These are phyloP conservation scores for Phasia obesa DNA, from an alignment of 2,888 invertebrate species.

Conservation along the genomic window DNA sequence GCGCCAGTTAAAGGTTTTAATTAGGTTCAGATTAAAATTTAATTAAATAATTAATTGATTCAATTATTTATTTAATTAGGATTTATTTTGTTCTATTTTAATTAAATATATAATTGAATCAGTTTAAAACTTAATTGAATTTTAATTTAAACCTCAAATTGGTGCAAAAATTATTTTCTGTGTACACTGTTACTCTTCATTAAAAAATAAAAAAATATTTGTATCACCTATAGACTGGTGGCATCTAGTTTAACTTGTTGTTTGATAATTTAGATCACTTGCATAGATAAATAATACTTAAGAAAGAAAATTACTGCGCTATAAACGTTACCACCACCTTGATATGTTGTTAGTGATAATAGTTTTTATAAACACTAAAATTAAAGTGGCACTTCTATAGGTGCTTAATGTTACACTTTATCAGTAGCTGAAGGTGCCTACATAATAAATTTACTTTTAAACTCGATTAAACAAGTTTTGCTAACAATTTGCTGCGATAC, in stretches of 20 bases:
- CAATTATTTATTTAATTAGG: too few relatives aligned
- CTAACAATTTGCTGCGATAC: conserved; percentile 28
- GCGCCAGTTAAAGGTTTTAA: too few relatives aligned
- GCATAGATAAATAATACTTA: conserved; percentile 63
- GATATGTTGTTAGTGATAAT: conserved; percentile 42
- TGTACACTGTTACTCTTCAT: too few relatives aligned
- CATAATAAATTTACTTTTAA: conserved; percentile 36
- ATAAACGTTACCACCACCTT: conserved; percentile 42
- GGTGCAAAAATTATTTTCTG: too few relatives aligned
- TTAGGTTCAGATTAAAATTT: too few relatives aligned
- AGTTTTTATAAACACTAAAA: neutral
- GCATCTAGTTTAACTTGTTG: conserved; percentile 54
- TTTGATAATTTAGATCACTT: conserved; percentile 55
- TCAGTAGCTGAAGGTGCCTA: conserved; percentile 43
- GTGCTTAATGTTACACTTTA: conserved; percentile 61
- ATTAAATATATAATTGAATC: too few relatives aligned
- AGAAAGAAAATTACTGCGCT: conserved; percentile 42
- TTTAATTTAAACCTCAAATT: too few relatives aligned
- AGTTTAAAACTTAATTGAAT: too few relatives aligned
- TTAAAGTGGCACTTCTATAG: conserved; percentile 45
- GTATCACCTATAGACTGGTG: conserved; percentile 22
- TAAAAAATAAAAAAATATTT: too few relatives aligned
- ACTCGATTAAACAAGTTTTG: conserved; percentile 37
- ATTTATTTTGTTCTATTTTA: too few relatives aligned
- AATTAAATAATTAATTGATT: too few relatives aligned